phyloP scores from a whole-genome alignment of 2,797 vertebrate species.

The Protosalanx chinensis region DNA sequence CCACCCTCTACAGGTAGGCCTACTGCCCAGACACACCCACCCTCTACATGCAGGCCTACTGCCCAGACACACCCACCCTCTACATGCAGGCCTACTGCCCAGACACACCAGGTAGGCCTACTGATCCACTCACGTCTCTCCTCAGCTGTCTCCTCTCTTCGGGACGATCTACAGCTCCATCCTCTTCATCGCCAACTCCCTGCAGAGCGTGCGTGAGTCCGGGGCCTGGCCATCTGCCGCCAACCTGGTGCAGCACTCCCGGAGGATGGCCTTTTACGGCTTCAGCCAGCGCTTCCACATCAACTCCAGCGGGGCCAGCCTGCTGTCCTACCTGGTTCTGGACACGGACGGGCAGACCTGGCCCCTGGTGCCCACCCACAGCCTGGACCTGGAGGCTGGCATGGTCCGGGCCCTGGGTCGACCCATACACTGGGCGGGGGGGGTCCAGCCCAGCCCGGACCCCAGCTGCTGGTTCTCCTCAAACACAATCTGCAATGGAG shows the following conservation, averaged over 20 bases:
- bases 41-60: too few species aligned
- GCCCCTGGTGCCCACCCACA: conserved; percentile 73
- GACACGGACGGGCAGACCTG: conserved; percentile 79
- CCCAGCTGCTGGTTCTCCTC: conserved; percentile 89
- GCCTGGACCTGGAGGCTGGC: conserved; percentile 74
- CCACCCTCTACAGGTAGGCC: too few species aligned
- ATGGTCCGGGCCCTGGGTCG: too few species aligned
- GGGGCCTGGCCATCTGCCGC: conserved; percentile 79
- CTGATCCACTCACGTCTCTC: too few species aligned
- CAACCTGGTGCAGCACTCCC: conserved; percentile 61
- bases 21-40: too few species aligned
- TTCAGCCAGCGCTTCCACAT: conserved; percentile 77
- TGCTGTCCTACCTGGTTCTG: conserved; percentile 81
- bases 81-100: too few species aligned
- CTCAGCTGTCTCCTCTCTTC: conserved; percentile 90
- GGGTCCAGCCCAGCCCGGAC: conserved; percentile 73
- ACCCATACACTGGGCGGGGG: conserved; percentile 36
- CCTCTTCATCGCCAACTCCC: conserved; percentile 74
- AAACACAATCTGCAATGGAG: conserved; percentile 80
- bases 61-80: too few species aligned
- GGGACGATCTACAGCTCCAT: conserved; percentile 92
- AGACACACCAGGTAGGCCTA: too few species aligned
- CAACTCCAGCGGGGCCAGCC: conserved; percentile 58
- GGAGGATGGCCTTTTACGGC: conserved; percentile 71
- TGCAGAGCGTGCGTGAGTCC: conserved; percentile 56